Base-by-base conservation (phyloP, 1,140 invertebrate species). In the Pogonomyrmex californicus region DNA sequence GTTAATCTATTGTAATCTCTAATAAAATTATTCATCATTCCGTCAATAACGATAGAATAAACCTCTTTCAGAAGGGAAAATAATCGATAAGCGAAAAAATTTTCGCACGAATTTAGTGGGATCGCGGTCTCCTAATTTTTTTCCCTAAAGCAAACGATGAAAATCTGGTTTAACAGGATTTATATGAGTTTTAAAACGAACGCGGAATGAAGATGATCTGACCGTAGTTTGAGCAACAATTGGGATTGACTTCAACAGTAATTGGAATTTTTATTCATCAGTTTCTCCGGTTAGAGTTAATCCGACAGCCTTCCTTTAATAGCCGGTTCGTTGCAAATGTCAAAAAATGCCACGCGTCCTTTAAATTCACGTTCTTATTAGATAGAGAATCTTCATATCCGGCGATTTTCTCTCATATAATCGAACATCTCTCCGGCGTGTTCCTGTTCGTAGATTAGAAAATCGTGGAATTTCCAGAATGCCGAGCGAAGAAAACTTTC, bases 231-330 rank as follows among this genome's bases (percentile, higher is more conserved):
- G 41, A 47, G 6, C 54, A 36, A 44, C 14, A 10, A 60, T n/a
- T 70, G 51, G 30, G 17, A 12, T 44, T 75, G 68, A 81, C 49
- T 81, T 47, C 38, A 66, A 49, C 30, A 49, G 54, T 83, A 83
- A 73, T 73, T 83, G 68, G n/a, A 83, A 83, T 71, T 82, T 82
- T 75, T 60, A 60, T 47, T 83, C 68, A 38, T 23, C 36, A 12
- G 17, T 44, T 56, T 44, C 33, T 33, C 23, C 38, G 0, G 12
- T 23, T 30, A 33, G 1, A 73, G 73, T 82, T 73, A 75, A 75
- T 75, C 54, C 30, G 2, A 10, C 41, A 30, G 10, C 30, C n/a
- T 51, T 62, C 30, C 54, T 12, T 47, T 56, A 47, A 58, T 12
- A 65, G 33, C 1, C 6, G 51, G 10, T 10, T 1, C 12, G 33